Percentiles rank a stretch among this genome's conserved stretches.
These are phyloP conservation scores for Siphamia tubifer DNA, from an alignment of 2,113 vertebrate species.

Conservation along the genomic window DNA sequence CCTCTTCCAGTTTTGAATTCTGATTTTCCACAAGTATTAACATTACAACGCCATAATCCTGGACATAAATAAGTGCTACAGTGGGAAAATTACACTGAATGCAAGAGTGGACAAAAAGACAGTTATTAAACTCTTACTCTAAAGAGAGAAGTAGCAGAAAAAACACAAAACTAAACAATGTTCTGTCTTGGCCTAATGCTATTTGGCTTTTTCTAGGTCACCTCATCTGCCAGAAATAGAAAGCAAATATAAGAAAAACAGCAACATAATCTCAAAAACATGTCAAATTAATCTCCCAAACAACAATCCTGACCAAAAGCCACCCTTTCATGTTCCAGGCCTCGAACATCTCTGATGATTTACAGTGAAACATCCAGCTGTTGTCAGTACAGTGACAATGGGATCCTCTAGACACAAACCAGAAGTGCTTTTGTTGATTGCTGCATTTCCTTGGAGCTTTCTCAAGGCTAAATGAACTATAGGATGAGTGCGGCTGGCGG, in stretches of 20 bases:
- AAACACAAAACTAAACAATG: not conserved
- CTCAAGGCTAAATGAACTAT: slow-evolving; percentile 57
- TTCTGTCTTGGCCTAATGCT: no score
- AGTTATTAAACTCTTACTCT: no score
- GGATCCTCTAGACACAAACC: slow-evolving; percentile 14
- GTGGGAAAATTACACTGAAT: no score
- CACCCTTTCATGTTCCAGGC: not conserved
- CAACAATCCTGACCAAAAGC: not conserved
- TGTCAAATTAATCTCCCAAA: not conserved
- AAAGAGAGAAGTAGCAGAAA: no score
- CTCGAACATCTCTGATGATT: not conserved
- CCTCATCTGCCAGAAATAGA: not conserved
- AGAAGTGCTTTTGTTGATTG: slow-evolving; percentile 45
- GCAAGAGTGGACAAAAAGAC: no score
- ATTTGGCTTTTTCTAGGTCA: no score
- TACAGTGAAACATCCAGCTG: not conserved
- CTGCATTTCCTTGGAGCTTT: slow-evolving; percentile 40
- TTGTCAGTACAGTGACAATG: slow-evolving; percentile 1
- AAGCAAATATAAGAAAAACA: not conserved
- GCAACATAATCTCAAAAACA: not conserved
- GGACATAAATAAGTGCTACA: no score
- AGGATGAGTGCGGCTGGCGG: slow-evolving; percentile 42
- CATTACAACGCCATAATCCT: no score
- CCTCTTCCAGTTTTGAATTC: no score
- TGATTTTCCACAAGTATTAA: no score